Conservation (phyloP, 2,797 vertebrate species). For the Cryptoprocta ferox region DNA sequence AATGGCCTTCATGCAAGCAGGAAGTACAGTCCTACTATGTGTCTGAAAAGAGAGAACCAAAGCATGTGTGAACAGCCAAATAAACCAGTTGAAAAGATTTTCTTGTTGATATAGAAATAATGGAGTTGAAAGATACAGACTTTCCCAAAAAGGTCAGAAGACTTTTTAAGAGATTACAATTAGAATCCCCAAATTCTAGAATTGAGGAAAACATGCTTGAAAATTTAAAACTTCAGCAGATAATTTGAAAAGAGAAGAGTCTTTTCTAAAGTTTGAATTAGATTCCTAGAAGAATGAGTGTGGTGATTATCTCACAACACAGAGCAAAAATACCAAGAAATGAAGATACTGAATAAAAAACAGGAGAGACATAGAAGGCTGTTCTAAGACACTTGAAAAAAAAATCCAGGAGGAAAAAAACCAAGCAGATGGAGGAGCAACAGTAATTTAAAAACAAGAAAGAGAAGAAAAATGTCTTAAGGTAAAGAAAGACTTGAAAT, state of each 20-base stretch:
- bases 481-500: background rate
- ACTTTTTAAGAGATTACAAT: background rate
- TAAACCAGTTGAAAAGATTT: background rate
- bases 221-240: background rate
- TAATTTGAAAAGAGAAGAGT: background rate
- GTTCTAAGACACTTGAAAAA: background rate
- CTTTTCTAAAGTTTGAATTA: background rate
- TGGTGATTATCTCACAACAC: slow-evolving; percentile 22
- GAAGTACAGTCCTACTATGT: background rate
- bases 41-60: background rate
- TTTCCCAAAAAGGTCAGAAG: background rate
- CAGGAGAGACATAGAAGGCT: background rate
- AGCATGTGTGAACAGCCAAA: background rate
- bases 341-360: background rate
- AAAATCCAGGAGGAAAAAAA: background rate
- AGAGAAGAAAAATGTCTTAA: background rate
- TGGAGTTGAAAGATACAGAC: background rate
- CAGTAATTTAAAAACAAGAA: background rate
- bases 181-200: background rate
- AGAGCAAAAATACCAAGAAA: background rate
- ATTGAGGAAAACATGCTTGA: background rate
- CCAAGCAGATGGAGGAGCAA: background rate
- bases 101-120: background rate
- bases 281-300: background rate
- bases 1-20: background rate